Percentiles rank a stretch among this genome's conserved stretches.
Evolutionary conservation across 2,888 invertebrate species (phyloP).

Genomic region (Ochropacha duplaris): DNA sequence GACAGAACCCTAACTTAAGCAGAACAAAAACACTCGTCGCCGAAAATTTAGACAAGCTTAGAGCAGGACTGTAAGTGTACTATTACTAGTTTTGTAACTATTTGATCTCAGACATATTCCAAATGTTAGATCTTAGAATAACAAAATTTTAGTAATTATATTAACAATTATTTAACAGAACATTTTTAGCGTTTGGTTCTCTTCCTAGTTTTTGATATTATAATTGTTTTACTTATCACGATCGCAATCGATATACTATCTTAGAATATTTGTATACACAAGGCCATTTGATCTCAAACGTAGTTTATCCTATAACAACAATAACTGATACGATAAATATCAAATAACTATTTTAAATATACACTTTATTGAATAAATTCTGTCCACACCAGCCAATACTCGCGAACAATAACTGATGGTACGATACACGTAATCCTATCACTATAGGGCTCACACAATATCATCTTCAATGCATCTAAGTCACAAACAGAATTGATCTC

Average conservation of each 20-base stretch:
- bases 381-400: not conserved
- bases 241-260: too few species aligned
- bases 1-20: constrained; percentile 71
- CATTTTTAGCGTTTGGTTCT: not conserved
- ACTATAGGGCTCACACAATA: not conserved
- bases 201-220: too few species aligned
- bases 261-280: not conserved
- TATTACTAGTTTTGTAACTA: not conserved
- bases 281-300: too few species aligned
- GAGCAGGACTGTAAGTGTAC: constrained; percentile 60
- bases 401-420: not conserved
- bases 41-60: constrained; percentile 53
- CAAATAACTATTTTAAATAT: too few species aligned
- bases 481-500: not conserved
- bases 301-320: too few species aligned
- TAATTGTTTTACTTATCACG: too few species aligned
- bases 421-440: not conserved
- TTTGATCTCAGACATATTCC: not conserved
- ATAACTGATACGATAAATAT: too few species aligned
- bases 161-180: not conserved
- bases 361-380: too few species aligned
- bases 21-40: constrained; percentile 61
- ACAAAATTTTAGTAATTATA: too few species aligned
- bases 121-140: not conserved
- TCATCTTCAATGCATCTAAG: not conserved